These are phyloP conservation scores for Melanophora roralis DNA, from an alignment of 2,888 invertebrate genomes.

Conservation along the genomic window DNA sequence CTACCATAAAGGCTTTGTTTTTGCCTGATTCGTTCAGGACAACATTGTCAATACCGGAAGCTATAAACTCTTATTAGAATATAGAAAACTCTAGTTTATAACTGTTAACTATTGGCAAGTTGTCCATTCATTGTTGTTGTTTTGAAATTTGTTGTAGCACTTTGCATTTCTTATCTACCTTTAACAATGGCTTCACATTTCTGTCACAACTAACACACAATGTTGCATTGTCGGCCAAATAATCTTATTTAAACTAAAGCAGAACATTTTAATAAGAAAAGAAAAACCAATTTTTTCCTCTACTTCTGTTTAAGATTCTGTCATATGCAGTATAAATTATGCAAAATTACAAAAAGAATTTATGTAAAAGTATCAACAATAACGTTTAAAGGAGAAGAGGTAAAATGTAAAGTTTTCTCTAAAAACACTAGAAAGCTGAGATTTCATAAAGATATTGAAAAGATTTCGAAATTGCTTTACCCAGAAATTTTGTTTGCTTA, in stretches of 20 bases:
- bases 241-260: conserved; percentile 3
- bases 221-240: conserved; percentile 25
- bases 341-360: neutral
- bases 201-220: neutral
- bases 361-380: neutral
- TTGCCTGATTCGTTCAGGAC: conserved; percentile 12
- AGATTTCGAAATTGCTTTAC: neutral
- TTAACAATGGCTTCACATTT: conserved; percentile 21
- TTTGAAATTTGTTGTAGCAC: conserved; percentile 16
- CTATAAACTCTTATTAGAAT: conserved; percentile 23
- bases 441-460: neutral
- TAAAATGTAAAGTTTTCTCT: neutral
- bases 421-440: neutral
- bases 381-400: neutral
- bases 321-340: conserved; percentile 15
- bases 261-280: neutral
- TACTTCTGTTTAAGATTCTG: neutral
- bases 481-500: neutral
- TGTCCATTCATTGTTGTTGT: conserved; percentile 9
- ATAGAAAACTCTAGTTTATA: neutral
- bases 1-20: neutral
- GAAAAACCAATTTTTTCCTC: neutral
- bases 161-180: conserved; percentile 41
- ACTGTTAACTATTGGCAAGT: conserved; percentile 44
- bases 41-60: conserved; percentile 54